Percentiles rank a stretch among this genome's conserved stretches.
These are phyloP conservation scores for Protula sp. DNA, from an alignment of 2,888 invertebrate genomes.

Conservation along the genomic window DNA sequence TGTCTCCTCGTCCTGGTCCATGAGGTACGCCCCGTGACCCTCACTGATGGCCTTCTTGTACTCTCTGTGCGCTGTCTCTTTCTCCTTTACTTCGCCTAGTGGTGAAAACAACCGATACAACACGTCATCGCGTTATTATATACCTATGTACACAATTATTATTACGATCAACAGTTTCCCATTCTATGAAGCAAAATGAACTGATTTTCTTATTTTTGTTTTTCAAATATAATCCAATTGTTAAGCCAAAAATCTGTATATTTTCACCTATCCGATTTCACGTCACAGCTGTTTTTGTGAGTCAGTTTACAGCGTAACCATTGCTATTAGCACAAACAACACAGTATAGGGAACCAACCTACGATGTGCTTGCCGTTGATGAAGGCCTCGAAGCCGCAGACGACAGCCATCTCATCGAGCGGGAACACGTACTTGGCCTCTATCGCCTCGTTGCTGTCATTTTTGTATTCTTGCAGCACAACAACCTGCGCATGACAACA, in stretches of 20 bases:
- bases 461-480: slow-evolving; percentile 47
- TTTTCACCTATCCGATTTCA: no score
- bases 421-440: slow-evolving; percentile 56
- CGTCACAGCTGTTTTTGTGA: no score
- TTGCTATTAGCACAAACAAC: no score
- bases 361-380: slow-evolving; percentile 54
- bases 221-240: no score
- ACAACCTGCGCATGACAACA: slow-evolving; percentile 41
- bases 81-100: slow-evolving; percentile 47
- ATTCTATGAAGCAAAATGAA: no score
- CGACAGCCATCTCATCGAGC: slow-evolving; percentile 51
- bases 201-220: no score
- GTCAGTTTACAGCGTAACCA: no score
- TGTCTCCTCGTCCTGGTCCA: slow-evolving; percentile 53
- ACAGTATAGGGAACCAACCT: no score
- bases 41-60: slow-evolving; percentile 52
- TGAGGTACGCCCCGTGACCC: slow-evolving; percentile 55
- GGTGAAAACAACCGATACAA: background rate
- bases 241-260: no score
- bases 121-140: no score
- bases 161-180: no score
- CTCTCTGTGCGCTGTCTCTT: slow-evolving; percentile 49
- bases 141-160: no score
- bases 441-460: slow-evolving; percentile 33
- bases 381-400: slow-evolving; percentile 55